Conservation (phyloP, 2,888 invertebrate genomes). For the Sipha maydis region DNA sequence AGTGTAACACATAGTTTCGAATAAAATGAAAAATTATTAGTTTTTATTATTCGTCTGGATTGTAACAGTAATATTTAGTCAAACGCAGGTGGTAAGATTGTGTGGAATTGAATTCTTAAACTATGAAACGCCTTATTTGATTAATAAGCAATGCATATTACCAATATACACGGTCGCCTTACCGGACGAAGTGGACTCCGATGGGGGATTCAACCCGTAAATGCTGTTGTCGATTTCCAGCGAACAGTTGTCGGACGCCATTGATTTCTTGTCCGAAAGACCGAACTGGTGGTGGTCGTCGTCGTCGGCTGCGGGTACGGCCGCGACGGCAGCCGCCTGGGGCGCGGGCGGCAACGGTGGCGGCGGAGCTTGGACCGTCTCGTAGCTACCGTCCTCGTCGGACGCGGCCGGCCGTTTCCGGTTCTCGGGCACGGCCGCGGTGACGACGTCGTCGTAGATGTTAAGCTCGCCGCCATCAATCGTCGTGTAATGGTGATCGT, state of each 20-base stretch:
- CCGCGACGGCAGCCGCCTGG: neutral
- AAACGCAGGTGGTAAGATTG: too few species aligned
- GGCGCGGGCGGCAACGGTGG: neutral
- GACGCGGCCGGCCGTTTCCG: neutral
- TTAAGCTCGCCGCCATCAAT: slow-evolving; percentile 36
- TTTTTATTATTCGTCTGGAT: too few species aligned
- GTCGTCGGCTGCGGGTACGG: neutral
- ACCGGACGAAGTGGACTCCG: slow-evolving; percentile 64
- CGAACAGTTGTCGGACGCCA: slow-evolving; percentile 64
- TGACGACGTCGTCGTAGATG: slow-evolving; percentile 38
- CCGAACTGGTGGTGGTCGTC: neutral
- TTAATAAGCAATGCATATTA: too few species aligned
- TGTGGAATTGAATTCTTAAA: too few species aligned
- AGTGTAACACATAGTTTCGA: too few species aligned
- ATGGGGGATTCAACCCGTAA: slow-evolving; percentile 65
- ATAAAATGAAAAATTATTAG: too few species aligned
- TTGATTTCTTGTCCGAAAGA: slow-evolving; percentile 56
- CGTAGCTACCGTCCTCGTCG: slow-evolving; percentile 44
- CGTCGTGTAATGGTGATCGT: slow-evolving; percentile 33
- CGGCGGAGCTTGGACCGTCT: slow-evolving; percentile 1
- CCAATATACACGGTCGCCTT: slow-evolving; percentile 1
- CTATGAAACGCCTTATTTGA: too few species aligned
- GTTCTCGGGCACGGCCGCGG: neutral
- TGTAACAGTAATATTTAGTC: too few species aligned
- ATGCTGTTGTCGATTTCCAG: slow-evolving; percentile 66